phyloP scores from a whole-genome alignment of 2,888 invertebrate species.

The Brachypalpus laphriformis region DNA sequence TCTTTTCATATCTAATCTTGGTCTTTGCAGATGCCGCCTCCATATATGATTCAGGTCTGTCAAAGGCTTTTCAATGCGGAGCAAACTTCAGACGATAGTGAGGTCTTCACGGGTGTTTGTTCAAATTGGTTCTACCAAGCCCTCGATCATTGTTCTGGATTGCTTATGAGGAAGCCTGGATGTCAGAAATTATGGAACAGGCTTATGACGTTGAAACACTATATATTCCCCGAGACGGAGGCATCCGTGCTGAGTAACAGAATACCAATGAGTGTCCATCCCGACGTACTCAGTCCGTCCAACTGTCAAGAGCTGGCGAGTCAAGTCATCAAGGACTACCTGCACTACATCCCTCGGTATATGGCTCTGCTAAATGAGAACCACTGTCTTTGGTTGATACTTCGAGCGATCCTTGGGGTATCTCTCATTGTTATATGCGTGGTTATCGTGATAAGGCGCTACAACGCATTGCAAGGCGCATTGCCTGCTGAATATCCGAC shows the following conservation, averaged over 20 bases:
- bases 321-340: conserved; percentile 75
- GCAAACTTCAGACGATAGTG: not conserved
- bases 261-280: conserved; percentile 75
- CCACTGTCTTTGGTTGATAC: conserved; percentile 73
- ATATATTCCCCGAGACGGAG: conserved; percentile 75
- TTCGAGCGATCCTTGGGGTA: conserved; percentile 38
- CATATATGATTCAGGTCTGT: conserved; percentile 57
- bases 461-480: not conserved
- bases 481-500: too few species aligned
- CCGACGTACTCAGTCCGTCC: conserved; percentile 63
- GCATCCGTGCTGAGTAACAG: conserved; percentile 72
- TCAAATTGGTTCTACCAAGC: conserved; percentile 76
- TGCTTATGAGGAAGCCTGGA: conserved; percentile 46
- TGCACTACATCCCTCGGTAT: conserved; percentile 75
- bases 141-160: conserved; percentile 72
- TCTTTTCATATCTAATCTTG: not conserved
- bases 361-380: conserved; percentile 72
- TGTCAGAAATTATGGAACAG: conserved; percentile 70
- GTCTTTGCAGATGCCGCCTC: conserved; percentile 17
- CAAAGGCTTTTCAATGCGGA: conserved; percentile 19
- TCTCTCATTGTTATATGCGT: conserved; percentile 44
- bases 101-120: conserved; percentile 39
- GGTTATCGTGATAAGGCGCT: not conserved
- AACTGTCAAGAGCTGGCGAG: conserved; percentile 75
- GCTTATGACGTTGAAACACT: conserved; percentile 69